phyloP scores from a whole-genome alignment of 2,888 invertebrate genomes.

The Troides helena region DNA sequence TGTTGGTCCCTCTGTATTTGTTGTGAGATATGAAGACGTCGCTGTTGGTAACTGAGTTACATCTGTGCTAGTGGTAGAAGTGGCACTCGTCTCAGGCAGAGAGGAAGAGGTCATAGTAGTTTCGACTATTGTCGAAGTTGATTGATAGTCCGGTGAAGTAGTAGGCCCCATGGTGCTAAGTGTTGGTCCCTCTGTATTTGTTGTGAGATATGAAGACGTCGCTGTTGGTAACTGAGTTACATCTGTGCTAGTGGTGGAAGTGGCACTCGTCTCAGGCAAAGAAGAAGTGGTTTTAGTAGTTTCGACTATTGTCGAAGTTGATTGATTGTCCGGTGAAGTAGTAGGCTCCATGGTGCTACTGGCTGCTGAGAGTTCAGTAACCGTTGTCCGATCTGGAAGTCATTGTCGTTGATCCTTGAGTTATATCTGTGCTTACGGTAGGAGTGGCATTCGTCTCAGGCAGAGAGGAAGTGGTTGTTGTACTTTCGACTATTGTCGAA shows the following conservation, averaged over 20 bases:
- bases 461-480: slow-evolving; percentile 29
- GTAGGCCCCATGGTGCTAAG: slow-evolving; percentile 3
- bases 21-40: slow-evolving; percentile 20
- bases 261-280: too few relatives aligned
- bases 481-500: background rate
- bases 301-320: slow-evolving; percentile 5
- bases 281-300: background rate
- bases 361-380: slow-evolving; percentile 25
- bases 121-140: too few relatives aligned
- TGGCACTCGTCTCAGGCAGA: too few relatives aligned
- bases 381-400: slow-evolving; percentile 29
- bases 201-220: too few relatives aligned
- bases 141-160: too few relatives aligned
- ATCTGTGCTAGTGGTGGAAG: too few relatives aligned
- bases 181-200: too few relatives aligned
- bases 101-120: too few relatives aligned
- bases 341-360: slow-evolving; percentile 27
- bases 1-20: background rate
- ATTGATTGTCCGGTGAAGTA: slow-evolving; percentile 21
- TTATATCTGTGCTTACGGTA: slow-evolving; percentile 48
- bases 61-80: slow-evolving; percentile 37
- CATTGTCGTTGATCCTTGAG: slow-evolving; percentile 42
- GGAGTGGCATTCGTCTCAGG: slow-evolving; percentile 59
- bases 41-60: background rate
- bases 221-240: too few relatives aligned